Evolutionary conservation across 1,140 invertebrate genomes (phyloP), one percentile per base, ranked within the genome.

Genomic region (Drosophila bocqueti): DNA sequence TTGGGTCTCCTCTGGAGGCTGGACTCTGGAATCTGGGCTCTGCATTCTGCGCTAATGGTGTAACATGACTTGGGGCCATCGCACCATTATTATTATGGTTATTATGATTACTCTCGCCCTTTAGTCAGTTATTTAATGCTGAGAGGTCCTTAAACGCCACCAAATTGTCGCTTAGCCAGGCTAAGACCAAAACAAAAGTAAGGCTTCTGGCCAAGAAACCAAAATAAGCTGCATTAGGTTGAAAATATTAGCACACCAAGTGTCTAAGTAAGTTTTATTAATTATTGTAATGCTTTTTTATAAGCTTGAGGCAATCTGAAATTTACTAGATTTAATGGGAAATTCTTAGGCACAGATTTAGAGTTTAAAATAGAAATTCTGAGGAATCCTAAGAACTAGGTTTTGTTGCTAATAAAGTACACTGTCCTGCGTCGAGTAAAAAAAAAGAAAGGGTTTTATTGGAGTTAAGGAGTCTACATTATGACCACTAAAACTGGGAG

Each of bases 31-130:
- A 55, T 55, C 61, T 54, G 34, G 49, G 42, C 40, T 66, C 29
- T 31, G 77, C 57, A 64, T 65, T 31, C 71, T 62, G 46, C 65
- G 47, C 67, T 80, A 86, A 87, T 87, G 76, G 83, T 83, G 83
- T 90, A 73, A 90, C 85, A 81, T 79, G 73, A 73, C 84, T 81
- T 40, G 55, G 45, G 78, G 85, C 63, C 67, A 81, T 81, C 61
- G 18, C 45, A 59, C 46, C 75, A 74, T 66, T 79, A 71, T 79
- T 78, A 72, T 79, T 78, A 77, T 55, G 63, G 74, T 81, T 84
- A 78, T 65, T 58, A 55, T 79, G 76, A 76, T 79, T 75, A 84
- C 64, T 76, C 65, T 49, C 52, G 61, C 58, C 61, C 68, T 47
- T 63, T 29, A 67, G 64, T 62, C 40, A 67, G 64, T 58, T 60